A percentile compares a stretch with the other conserved stretches of the same genome.
These are phyloP conservation scores for Agrotis ipsilon DNA, from an alignment of 2,888 invertebrate genomes.

Conservation along the genomic window DNA sequence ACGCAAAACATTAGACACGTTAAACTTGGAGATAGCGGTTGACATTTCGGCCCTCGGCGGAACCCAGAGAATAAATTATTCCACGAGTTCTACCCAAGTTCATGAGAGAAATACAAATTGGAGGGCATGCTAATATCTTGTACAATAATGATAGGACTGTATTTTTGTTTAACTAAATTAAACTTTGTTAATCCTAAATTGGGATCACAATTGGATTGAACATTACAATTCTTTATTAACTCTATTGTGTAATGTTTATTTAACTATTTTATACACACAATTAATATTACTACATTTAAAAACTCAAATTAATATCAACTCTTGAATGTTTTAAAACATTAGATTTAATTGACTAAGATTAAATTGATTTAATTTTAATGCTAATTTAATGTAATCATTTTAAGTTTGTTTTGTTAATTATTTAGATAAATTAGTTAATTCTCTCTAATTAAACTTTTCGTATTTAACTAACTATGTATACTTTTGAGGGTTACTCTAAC, in stretches of 20 bases:
- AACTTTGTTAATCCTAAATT: slow-evolving; percentile 1
- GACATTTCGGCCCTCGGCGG: slow-evolving; percentile 45
- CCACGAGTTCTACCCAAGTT: slow-evolving; percentile 64
- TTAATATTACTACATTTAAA: no score
- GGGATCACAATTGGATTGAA: no score
- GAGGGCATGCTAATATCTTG: slow-evolving; percentile 43
- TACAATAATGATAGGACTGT: slow-evolving; percentile 18
- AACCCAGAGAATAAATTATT: slow-evolving; percentile 64
- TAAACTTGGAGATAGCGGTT: slow-evolving; percentile 49
- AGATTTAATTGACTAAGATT: neutral
- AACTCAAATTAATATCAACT: no score
- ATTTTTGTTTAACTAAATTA: slow-evolving; percentile 12
- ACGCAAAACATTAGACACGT: slow-evolving; percentile 37
- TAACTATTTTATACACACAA: no score
- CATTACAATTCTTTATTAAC: no score
- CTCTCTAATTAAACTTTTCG: neutral
- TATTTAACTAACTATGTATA: neutral
- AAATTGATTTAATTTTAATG: no score
- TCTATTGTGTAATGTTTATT: no score
- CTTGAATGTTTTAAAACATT: no score
- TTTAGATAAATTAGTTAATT: no score
- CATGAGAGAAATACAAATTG: slow-evolving; percentile 69
- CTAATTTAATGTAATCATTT: no score
- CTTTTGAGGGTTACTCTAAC: slow-evolving; percentile 2
- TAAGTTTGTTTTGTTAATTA: no score